Conservation (phyloP, 2,797 vertebrate genomes). For the Hippoglossus hippoglossus region DNA sequence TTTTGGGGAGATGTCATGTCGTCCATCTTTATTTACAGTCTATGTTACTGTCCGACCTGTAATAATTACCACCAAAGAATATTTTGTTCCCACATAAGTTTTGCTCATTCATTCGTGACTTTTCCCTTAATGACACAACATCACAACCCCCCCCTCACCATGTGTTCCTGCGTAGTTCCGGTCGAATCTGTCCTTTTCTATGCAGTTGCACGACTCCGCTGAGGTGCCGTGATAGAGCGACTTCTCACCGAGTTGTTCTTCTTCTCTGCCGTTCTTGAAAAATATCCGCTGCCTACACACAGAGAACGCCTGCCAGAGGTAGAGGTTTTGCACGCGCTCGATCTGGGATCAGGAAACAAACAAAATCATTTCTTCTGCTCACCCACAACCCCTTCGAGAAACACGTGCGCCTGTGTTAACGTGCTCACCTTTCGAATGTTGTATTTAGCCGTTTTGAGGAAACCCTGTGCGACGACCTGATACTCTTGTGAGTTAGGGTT, state of each 20-base stretch:
- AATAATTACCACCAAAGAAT: no score
- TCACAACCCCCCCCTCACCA: slow-evolving; percentile 33
- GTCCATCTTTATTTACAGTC: no score
- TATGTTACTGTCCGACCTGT: no score
- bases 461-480: slow-evolving; percentile 7
- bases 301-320: slow-evolving; percentile 61
- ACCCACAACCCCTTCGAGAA: no score
- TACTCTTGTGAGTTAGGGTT: slow-evolving; percentile 41
- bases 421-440: slow-evolving; percentile 65
- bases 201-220: slow-evolving; percentile 44
- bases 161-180: slow-evolving; percentile 51
- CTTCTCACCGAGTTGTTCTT: slow-evolving; percentile 54
- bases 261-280: slow-evolving; percentile 60
- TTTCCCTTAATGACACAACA: no score
- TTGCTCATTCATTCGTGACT: no score
- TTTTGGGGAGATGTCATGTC: no score
- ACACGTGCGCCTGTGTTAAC: no score
- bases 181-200: slow-evolving; percentile 73
- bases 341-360: slow-evolving; percentile 61
- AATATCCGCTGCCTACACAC: slow-evolving; percentile 51
- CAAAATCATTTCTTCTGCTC: no score
- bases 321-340: slow-evolving; percentile 74
- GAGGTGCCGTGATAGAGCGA: slow-evolving; percentile 73
- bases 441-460: slow-evolving; percentile 46
- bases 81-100: no score